Percentiles rank a stretch among this genome's conserved stretches.
Evolutionary conservation across 2,888 invertebrate genomes (phyloP).

Genomic region (Drosophila birchii): DNA sequence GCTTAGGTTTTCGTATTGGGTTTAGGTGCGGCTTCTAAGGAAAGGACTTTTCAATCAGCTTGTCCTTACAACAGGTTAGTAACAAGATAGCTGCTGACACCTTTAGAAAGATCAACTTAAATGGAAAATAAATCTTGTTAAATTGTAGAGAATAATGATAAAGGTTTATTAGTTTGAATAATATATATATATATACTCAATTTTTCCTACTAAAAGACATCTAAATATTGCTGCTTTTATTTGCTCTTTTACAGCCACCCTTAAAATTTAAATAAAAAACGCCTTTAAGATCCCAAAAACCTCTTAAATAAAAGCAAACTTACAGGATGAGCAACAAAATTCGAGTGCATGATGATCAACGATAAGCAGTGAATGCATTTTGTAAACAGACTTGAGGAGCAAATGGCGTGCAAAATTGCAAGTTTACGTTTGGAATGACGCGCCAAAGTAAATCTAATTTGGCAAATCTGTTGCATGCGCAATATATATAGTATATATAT

Average conservation of each 20-base stretch:
- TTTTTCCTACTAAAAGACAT: neutral
- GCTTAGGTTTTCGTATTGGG: conserved; percentile 17
- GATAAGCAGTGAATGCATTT: conserved; percentile 20
- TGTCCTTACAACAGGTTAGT: conserved; percentile 12
- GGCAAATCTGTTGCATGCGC: conserved; percentile 26
- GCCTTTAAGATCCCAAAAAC: neutral
- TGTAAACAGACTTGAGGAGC: neutral
- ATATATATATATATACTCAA: too few species aligned
- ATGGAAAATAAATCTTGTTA: neutral
- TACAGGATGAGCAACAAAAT: neutral
- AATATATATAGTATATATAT: neutral
- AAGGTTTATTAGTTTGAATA: too few species aligned
- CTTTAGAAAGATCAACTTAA: neutral
- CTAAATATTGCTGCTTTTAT: neutral
- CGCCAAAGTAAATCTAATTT: conserved; percentile 33
- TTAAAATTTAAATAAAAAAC: neutral
- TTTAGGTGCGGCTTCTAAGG: conserved; percentile 1
- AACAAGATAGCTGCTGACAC: neutral
- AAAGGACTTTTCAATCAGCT: conserved; percentile 8
- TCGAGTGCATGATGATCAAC: conserved; percentile 7
- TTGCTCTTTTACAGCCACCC: neutral
- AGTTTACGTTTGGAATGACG: conserved; percentile 12
- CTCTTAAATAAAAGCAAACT: neutral
- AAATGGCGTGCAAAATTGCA: conserved; percentile 39
- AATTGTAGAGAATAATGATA: neutral